Evolutionary conservation across 2,797 vertebrate genomes (phyloP).

Genomic region (Buphagus erythrorhynchus): DNA sequence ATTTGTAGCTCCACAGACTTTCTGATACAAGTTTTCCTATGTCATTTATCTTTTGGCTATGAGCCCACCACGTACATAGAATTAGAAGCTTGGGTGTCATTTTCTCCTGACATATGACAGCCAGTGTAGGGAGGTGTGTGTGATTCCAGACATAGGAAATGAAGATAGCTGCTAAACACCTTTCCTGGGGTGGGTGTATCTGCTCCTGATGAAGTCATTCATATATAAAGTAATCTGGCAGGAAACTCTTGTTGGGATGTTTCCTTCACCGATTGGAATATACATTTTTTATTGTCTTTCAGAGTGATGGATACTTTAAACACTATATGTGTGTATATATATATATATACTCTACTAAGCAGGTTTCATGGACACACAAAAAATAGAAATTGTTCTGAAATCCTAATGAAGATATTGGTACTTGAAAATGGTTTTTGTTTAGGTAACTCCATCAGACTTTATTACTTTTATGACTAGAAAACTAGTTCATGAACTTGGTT

Average conservation of each 20-base stretch:
- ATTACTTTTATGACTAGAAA: background rate
- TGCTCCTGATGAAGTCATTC: background rate
- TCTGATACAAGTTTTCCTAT: accelerated
- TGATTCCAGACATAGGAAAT: background rate
- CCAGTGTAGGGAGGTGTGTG: background rate
- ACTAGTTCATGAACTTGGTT: background rate
- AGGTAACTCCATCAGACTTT: background rate
- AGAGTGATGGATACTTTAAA: background rate
- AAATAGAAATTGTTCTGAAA: background rate
- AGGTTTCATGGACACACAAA: background rate
- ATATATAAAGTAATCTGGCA: background rate
- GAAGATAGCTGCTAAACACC: background rate
- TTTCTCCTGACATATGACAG: background rate
- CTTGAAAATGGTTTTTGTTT: background rate
- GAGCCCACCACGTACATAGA: background rate
- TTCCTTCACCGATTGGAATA: background rate
- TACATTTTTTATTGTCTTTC: background rate
- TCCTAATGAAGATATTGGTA: background rate
- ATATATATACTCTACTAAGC: background rate
- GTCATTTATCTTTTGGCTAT: background rate
- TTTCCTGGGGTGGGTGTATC: background rate
- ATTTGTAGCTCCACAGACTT: background rate
- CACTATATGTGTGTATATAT: too few species aligned
- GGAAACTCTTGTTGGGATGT: background rate
- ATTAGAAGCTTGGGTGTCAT: background rate